Conservation (phyloP, 2,888 invertebrate genomes). For the Aelia acuminata region DNA sequence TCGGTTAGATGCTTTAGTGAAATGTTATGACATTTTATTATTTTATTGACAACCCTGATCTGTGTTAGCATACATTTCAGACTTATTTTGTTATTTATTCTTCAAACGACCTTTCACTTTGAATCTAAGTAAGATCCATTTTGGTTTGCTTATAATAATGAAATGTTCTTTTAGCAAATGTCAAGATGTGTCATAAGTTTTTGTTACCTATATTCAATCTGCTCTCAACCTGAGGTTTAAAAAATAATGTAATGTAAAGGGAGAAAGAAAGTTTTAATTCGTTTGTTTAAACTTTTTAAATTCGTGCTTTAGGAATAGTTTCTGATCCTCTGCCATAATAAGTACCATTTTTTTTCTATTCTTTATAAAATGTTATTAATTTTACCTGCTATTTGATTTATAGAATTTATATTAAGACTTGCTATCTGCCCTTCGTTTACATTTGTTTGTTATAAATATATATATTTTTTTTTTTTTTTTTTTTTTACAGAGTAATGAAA, state of each 20-base stretch:
- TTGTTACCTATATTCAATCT: not conserved
- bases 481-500: not conserved
- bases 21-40: no score
- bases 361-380: no score
- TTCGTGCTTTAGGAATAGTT: not conserved
- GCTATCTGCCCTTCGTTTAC: no score
- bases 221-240: not conserved
- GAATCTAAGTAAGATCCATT: not conserved
- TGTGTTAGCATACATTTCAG: not conserved
- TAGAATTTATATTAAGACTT: not conserved
- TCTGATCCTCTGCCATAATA: not conserved
- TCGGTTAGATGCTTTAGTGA: not conserved
- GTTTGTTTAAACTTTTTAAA: not conserved
- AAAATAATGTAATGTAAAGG: not conserved
- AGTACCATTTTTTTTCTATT: not conserved
- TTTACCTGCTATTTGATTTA: not conserved
- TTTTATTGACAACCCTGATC: not conserved
- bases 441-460: no score
- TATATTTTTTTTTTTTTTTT: not conserved
- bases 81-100: not conserved
- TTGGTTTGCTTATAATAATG: not conserved
- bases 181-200: not conserved
- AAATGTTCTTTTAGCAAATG: not conserved
- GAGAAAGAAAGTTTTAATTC: not conserved
- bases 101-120: not conserved